These are phyloP conservation scores for Festucalex cinctus DNA, from an alignment of 2,113 vertebrate species.

Conservation along the genomic window DNA sequence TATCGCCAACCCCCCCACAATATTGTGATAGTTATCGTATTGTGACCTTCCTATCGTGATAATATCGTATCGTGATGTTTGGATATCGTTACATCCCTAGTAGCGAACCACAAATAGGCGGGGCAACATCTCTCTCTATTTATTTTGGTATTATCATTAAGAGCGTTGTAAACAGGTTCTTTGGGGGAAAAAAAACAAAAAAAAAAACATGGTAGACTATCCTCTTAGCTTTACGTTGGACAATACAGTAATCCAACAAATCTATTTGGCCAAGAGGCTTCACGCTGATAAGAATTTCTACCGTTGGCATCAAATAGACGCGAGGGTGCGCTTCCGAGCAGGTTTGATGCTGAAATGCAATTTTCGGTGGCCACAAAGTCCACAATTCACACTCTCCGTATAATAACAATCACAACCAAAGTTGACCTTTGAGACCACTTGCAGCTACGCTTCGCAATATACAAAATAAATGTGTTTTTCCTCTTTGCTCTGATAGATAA, in stretches of 20 bases:
- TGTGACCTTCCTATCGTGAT: too few relatives aligned
- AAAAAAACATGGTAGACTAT: too few relatives aligned
- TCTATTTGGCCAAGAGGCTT: neutral
- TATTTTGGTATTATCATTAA: neutral
- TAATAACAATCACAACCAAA: neutral
- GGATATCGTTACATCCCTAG: too few relatives aligned
- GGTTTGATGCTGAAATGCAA: neutral
- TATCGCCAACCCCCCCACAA: too few relatives aligned
- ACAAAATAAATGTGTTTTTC: neutral
- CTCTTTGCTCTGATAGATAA: neutral
- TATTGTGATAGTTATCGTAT: too few relatives aligned
- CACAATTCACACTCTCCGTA: neutral
- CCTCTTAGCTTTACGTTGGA: neutral
- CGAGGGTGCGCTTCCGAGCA: neutral
- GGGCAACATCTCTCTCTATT: neutral
- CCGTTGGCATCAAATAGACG: neutral
- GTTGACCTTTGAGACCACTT: slow-evolving; percentile 3
- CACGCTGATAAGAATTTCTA: neutral
- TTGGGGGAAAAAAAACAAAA: neutral
- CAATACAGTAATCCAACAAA: neutral
- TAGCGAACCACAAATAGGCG: too few relatives aligned
- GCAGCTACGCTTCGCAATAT: neutral
- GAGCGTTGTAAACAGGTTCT: neutral
- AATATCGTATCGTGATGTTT: too few relatives aligned
- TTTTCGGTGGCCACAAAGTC: neutral